Evolutionary conservation across 2,888 invertebrate genomes (phyloP).

Genomic region (Ormyrus rosae): DNA sequence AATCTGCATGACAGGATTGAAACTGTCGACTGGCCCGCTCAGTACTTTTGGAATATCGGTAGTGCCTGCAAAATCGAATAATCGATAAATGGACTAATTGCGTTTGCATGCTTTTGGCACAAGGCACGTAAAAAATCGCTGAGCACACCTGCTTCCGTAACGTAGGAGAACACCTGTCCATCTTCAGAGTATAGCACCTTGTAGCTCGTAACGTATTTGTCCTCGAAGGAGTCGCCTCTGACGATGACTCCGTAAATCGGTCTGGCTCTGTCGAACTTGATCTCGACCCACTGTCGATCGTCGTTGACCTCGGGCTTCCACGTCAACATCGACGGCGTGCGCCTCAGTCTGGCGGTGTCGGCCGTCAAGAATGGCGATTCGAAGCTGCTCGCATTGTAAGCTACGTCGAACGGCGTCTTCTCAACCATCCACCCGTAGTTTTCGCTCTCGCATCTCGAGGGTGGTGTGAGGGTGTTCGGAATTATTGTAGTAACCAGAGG

Average conservation of each 20-base stretch:
- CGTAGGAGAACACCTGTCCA: constrained; percentile 79
- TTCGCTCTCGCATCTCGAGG: constrained; percentile 68
- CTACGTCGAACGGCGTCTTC: background rate
- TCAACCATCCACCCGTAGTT: constrained; percentile 77
- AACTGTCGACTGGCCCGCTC: constrained; percentile 85
- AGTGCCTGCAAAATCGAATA: constrained; percentile 60
- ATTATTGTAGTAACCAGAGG: background rate
- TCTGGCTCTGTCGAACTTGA: constrained; percentile 77
- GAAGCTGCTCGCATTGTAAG: constrained; percentile 16
- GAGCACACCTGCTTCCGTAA: constrained; percentile 65
- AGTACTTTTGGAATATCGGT: constrained; percentile 80
- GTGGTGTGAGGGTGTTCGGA: constrained; percentile 18
- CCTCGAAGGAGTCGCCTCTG: constrained; percentile 83
- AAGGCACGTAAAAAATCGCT: background rate
- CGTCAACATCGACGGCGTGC: background rate
- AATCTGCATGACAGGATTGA: constrained; percentile 78
- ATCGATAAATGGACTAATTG: no score
- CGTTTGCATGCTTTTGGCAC: no score
- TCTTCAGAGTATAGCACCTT: constrained; percentile 86
- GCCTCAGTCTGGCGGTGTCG: background rate
- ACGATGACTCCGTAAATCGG: constrained; percentile 83
- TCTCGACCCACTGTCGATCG: constrained; percentile 75
- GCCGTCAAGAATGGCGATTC: background rate
- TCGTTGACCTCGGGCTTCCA: constrained; percentile 65
- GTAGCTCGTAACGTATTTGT: constrained; percentile 86